A percentile compares a stretch with the other conserved stretches of the same genome.
Evolutionary conservation across 30 jellyfish, hydroid and myxozoan genomes (phyloP).

Genomic region (Mastigias papua): DNA sequence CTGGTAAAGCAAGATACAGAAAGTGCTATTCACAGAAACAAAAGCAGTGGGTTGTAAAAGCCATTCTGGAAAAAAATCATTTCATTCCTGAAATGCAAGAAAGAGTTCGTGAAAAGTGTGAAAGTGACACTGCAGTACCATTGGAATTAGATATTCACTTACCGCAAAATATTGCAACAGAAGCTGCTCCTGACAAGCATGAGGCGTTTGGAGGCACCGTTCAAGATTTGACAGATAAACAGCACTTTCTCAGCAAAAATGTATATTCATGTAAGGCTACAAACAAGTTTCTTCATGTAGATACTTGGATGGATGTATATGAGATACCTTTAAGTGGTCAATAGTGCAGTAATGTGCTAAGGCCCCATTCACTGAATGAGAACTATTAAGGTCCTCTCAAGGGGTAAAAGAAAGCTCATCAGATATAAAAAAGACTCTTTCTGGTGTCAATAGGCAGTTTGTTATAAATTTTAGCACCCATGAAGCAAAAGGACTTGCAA

Average conservation of each 20-base stretch:
- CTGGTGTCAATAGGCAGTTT: no score
- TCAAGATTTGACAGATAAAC: constrained; percentile 13
- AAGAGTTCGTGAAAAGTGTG: constrained; percentile 14
- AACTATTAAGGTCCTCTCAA: no score
- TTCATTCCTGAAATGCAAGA: neutral
- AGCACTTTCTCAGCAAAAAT: neutral
- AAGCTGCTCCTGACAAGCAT: constrained; percentile 13
- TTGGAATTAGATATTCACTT: neutral
- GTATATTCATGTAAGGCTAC: neutral
- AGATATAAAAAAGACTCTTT: no score
- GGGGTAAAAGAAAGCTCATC: no score
- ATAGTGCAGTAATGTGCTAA: neutral
- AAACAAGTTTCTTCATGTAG: neutral
- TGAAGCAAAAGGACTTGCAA: no score
- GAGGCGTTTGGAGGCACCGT: constrained; percentile 4
- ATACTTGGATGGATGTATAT: neutral
- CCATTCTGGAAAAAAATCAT: neutral
- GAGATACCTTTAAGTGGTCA: neutral
- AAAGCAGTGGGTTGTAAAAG: neutral
- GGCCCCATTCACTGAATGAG: neutral
- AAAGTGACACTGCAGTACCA: constrained; percentile 3
- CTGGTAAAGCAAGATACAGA: no score
- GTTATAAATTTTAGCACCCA: no score
- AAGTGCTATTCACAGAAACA: no score
- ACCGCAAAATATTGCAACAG: constrained; percentile 21